Percentiles rank a stretch among this genome's conserved stretches.
Evolutionary conservation across 1,140 invertebrate genomes (phyloP).

Genomic region (Belonocnema kinseyi): DNA sequence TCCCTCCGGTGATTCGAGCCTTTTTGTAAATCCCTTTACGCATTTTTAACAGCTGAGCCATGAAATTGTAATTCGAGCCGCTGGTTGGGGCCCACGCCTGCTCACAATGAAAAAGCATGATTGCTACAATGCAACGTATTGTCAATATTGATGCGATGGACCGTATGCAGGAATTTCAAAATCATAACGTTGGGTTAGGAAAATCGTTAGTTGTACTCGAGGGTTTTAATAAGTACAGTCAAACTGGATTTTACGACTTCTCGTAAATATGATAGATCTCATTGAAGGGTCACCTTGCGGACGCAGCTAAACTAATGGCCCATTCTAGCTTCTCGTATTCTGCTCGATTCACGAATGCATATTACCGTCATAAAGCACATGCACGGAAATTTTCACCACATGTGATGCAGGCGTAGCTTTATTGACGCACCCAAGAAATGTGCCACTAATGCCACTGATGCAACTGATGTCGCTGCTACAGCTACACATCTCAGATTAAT

Average conservation of each 20-base stretch:
- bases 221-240: slow-evolving; percentile 17
- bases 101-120: neutral
- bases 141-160: neutral
- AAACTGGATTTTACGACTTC: neutral
- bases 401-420: slow-evolving; percentile 17
- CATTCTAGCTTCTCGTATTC: slow-evolving; percentile 5
- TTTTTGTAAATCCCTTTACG: neutral
- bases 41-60: neutral
- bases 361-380: neutral
- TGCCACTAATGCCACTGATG: neutral
- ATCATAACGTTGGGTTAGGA: neutral
- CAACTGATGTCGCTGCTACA: too few species aligned
- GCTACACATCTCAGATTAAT: neutral
- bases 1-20: neutral
- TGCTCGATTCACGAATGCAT: neutral
- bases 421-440: neutral
- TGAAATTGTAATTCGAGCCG: neutral
- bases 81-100: neutral
- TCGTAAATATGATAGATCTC: slow-evolving; percentile 2
- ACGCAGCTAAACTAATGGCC: neutral
- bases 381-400: slow-evolving; percentile 25
- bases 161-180: neutral
- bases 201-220: neutral
- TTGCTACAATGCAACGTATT: neutral
- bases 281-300: neutral